Base-by-base conservation (phyloP, 2,797 vertebrate species). In the Odontamblyopus rebecca region DNA sequence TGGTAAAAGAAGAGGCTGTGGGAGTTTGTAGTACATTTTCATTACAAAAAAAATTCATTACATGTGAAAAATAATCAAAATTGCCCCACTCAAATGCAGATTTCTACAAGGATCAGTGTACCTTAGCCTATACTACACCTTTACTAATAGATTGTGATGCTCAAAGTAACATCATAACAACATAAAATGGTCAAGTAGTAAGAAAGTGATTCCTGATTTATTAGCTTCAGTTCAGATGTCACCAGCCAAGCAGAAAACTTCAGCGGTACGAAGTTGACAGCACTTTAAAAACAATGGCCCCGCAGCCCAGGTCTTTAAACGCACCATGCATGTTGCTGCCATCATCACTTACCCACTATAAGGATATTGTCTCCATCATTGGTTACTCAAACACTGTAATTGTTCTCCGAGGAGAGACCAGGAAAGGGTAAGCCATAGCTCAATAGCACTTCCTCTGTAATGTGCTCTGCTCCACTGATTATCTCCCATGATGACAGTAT, bases 321-420 rank as follows among this genome's bases (percentile, higher is more conserved):
- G 73, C 8, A 79, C 76, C 79, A 78, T 76, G 71, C 75, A 86
- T 76, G 81, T 67, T 65, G 75, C 72, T 68, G 51, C 29, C 30
- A 78, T 64, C 79, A 84, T 86, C 82, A 88, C 84, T 89, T 88
- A 87, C 84, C 85, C 72, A 85, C 78, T 71, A 73, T 76, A 78
- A 81, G 78, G 57, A 78, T 85, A 82, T 81, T 80, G 85, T 86
- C 86, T 89, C 86, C 87, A 85, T 90, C 87, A 83, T 84, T 80
- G 84, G 88, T 85, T 91, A 88, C 82, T 89, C 83, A 87, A 92
- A 90, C 89, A 89, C 80, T 83, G 86, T 93, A 92, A 93, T 91
- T 91, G 87, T 91, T 92, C 90, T 90, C 85, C 71, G 70, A 89
- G 87, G 82, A 91, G 88, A 80, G 76, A 83, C 83, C 79, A 86